phyloP scores from a whole-genome alignment of 2,888 invertebrate species.

The Nezara viridula region DNA sequence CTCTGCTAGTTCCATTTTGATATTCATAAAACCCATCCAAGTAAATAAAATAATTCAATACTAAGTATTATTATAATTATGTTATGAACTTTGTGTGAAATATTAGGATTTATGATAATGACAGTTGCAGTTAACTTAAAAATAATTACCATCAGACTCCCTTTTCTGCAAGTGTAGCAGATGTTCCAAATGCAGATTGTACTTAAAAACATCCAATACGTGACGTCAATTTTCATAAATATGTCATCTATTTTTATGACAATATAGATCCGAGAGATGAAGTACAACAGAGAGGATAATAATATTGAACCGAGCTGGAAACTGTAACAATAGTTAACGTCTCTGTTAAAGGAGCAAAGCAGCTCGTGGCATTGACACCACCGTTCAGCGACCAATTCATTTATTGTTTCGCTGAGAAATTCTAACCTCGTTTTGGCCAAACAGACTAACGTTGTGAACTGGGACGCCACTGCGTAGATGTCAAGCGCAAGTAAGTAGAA shows the following conservation, averaged over 20 bases:
- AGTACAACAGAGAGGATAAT: not conserved
- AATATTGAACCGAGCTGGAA: not conserved
- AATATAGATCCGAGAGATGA: not conserved
- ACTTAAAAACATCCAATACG: not conserved
- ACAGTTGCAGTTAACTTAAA: too few relatives aligned
- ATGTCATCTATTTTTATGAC: not conserved
- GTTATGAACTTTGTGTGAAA: too few relatives aligned
- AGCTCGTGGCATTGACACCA: slow-evolving; percentile 9
- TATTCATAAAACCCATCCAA: too few relatives aligned
- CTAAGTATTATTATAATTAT: too few relatives aligned
- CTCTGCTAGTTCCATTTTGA: too few relatives aligned
- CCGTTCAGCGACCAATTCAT: not conserved
- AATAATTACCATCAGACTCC: not conserved
- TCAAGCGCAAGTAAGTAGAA: not conserved
- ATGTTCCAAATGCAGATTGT: not conserved
- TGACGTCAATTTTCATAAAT: not conserved
- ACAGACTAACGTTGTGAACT: not conserved
- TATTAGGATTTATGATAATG: too few relatives aligned
- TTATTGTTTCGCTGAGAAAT: not conserved
- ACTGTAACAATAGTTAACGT: not conserved
- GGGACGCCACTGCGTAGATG: not conserved
- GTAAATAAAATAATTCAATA: too few relatives aligned
- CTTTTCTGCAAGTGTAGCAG: not conserved
- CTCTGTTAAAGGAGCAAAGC: not conserved
- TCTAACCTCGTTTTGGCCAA: not conserved